Evolutionary conservation across 2,888 invertebrate genomes (phyloP), one percentile per base, ranked within the genome.

Genomic region (Nymphalis urticae): DNA sequence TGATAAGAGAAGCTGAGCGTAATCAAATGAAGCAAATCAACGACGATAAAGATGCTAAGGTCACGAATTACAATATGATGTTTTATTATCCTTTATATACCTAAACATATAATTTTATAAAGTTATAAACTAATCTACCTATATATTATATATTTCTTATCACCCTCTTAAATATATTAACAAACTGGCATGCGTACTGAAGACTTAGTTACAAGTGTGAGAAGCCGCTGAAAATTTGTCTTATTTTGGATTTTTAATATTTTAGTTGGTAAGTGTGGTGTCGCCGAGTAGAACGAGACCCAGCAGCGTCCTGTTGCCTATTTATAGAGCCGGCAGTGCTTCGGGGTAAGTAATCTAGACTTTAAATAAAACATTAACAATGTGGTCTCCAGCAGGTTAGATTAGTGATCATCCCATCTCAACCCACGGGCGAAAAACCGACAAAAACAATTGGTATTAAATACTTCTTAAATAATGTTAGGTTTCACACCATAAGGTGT

Each of bases 231-330:
- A 42, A 13, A 42, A 42, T 13, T 8, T 36, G 8, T 36, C 10
- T 9, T 8, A 36, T 42, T 9, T 13, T 42, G 42, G 13, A 13
- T 42, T 42, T 42, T 4, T 4, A 42, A 42, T 48, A 50, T 74
- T 69, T 27, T 84, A 93, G 92, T 75, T 93, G 51, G 89, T 93
- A 70, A 92, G 92, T 73, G 93, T 92, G 0, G 91, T 93, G 7
- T 92, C 92, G 59, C 92, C 93, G 6, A 90, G 90, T 71, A 86
- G 89, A 67, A 92, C 92, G 0, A 80, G 92, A 68, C 92, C 92
- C 0, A 90, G 92, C 75, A 92, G 92, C 64, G 90, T 87, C 1
- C 72, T 92, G 3, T 71, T 92, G 48, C 92, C 90, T 0, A 82
- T 89, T 42, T 91, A 93, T 70, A 86, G 93, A 79, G 87, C 92